Evolutionary conservation across 2,888 invertebrate species (phyloP).

Genomic region (Antheraea assamensis): DNA sequence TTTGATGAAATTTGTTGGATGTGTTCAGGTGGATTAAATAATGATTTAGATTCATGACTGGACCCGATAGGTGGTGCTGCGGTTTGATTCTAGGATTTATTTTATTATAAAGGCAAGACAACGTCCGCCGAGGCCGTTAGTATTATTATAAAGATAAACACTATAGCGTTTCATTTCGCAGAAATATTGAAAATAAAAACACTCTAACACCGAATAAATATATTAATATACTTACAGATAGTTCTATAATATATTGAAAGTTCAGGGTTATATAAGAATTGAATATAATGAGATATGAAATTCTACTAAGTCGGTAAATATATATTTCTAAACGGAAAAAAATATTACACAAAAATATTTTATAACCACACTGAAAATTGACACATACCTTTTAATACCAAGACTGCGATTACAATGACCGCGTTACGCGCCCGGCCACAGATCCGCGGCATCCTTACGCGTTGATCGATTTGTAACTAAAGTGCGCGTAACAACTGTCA

Average conservation of each 20-base stretch:
- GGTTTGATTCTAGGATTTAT: too few relatives aligned
- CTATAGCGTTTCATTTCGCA: too few relatives aligned
- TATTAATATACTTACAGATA: too few relatives aligned
- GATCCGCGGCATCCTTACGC: conserved; percentile 13
- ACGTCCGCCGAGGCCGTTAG: too few relatives aligned
- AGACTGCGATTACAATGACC: conserved; percentile 2
- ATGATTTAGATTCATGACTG: too few relatives aligned
- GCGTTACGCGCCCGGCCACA: conserved; percentile 20
- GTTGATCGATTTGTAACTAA: conserved; percentile 12
- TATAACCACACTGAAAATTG: not conserved
- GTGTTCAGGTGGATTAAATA: too few relatives aligned
- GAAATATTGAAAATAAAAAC: not conserved
- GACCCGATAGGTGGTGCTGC: too few relatives aligned
- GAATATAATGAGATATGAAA: not conserved
- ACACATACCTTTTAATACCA: not conserved
- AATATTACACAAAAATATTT: not conserved
- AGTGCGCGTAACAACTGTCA: not conserved
- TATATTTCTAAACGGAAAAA: not conserved
- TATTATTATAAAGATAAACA: too few relatives aligned
- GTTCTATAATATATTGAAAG: not conserved
- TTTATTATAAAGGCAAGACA: too few relatives aligned
- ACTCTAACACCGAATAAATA: not conserved
- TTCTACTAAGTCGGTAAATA: not conserved
- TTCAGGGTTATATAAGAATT: not conserved
- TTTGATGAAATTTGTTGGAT: too few relatives aligned